Base-by-base conservation (phyloP, 2,888 invertebrate species). In the Troilus luridus region DNA sequence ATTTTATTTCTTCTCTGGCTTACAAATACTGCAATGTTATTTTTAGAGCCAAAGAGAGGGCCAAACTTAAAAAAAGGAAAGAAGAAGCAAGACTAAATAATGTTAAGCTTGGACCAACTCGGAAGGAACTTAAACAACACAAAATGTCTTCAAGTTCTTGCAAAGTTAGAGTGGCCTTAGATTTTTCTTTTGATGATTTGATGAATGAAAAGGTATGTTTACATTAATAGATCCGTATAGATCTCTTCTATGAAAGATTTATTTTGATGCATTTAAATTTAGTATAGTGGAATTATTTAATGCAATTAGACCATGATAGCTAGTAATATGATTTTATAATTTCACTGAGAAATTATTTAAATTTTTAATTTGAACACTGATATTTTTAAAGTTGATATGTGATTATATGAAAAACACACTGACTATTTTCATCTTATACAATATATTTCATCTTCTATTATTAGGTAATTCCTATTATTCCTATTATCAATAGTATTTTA, bases 111-210 rank as follows among this genome's bases (percentile, higher is more conserved):
- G 97, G 97, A 0, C 98, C 98, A 0, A 97, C 96, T 72, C 96
- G 98, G 91, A 98, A 98, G 94, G 95, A 96, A 91, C 94, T 98
- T 19, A 98, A 98, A 94, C 95, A 95, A 93, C 96, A 96, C 94
- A 97, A 95, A 93, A 96, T 97, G 95, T 95, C 95, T 85, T 95
- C 96, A 92, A 96, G 97, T 92, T 95, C 95, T 90, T 97, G 96
- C 93, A 96, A 96, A 94, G 95, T 96, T 91, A 95, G 95, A 91
- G 95, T 99, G 24, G 97, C 97, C 24, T 96, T 99, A 93, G 99
- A 99, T 94, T 96, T 98, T 93, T 97, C 98, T 93, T 99, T 98
- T 94, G 98, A 98, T 94, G 95, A 97, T 92, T 95, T 98, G 89
- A 99, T 99, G 99, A 96, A 89, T 62, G 88, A 91, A 27, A 93